Base-by-base conservation (phyloP, 2,888 invertebrate genomes). In the Cataglyphis rosenhaueri region DNA sequence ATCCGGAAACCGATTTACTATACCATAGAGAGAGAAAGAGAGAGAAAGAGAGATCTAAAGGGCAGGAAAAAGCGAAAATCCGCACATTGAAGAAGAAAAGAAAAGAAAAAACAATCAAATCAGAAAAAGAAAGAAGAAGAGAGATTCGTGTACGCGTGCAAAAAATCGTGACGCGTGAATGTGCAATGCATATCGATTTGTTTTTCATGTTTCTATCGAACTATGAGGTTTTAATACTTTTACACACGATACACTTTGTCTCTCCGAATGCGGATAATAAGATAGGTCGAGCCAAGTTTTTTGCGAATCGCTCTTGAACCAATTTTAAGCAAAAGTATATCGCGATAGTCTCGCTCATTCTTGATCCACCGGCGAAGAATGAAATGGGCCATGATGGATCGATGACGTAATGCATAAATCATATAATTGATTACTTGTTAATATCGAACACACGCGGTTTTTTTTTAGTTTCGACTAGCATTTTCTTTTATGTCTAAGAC, bases 151-250 rank as follows among this genome's bases (percentile, higher is more conserved):
- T 83, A 74, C 61, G 83, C 52, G 65, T 74, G 84, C 64, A 59
- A 59, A 12, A 15, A 21, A 5, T 59, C 55, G 65, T 15, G 15
- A 44, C 44, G 44, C 25, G 55, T 81, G 38, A 87, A 81, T 85
- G 88, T 76, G 64, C 84, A 83, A 86, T 85, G 87, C 79, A 84
- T 88, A 87, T 84, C 87, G 85, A 75, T 90, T 92, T 87, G 89
- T 92, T 92, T 92, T 92, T 89, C 90, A 92, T 88, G 83, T 92
- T 87, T 89, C 89, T 88, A 87, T 74, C 85, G 64, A 85, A 81
- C 84, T 89, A 89, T 76, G 88, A 88, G 82, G 91, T 90, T 93
- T 74, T 93, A 89, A 92, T 92, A 93, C 92, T 93, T 93, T 93
- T 93, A 91, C 92, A 92, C 76, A 85, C 75, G 65, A 82, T 65